Evolutionary conservation across 2,888 invertebrate species (phyloP), one percentile per base, ranked within the genome.

Genomic region (Trypoxylon attenuatum): DNA sequence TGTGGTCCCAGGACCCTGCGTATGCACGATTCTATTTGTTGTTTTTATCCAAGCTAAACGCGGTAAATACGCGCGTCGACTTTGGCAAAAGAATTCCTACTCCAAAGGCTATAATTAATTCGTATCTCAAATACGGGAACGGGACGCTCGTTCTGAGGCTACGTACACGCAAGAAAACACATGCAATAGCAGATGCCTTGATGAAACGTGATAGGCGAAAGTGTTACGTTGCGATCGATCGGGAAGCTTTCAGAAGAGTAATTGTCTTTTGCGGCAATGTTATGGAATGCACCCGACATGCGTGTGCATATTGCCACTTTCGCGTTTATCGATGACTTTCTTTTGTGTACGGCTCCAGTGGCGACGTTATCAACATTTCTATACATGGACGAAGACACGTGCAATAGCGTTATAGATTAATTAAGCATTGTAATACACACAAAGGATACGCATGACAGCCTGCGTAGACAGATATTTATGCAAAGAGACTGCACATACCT

Each of bases 301-400:
- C 23, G 22, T n/a, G 15, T 43, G 22, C 21, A 18, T 19, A 43
- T 22, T 43, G n/a, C 21, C n/a, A 21, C n/a, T 43, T 5, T 8
- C 16, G 10, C 2, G 2, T 16, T 16, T 4, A 33, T n/a, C 15
- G 13, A 19, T 23, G 22, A 18, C 29, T 43, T 56, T 52, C 42
- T 42, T 56, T 51, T 42, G 46, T 56, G 56, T 49, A 56, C 43
- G 29, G 55, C 42, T 47, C 49, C 47, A 42, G 22, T 38, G 55
- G 10, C 33, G 49, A 53, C 39, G 2, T 15, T 16, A 10, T 10
- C 21, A 51, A 41, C 47, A 23, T 10, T 43, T 29, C n/a, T 42
- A n/a, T 22, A 45, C n/a, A 22, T 22, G 23, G 22, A 23, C 15
- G 21, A 18, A 38, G 21, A 22, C 10, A 21, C 25, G 25, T 45